Conservation (phyloP, 1,140 invertebrate species). For the Papilio polyxenes region DNA sequence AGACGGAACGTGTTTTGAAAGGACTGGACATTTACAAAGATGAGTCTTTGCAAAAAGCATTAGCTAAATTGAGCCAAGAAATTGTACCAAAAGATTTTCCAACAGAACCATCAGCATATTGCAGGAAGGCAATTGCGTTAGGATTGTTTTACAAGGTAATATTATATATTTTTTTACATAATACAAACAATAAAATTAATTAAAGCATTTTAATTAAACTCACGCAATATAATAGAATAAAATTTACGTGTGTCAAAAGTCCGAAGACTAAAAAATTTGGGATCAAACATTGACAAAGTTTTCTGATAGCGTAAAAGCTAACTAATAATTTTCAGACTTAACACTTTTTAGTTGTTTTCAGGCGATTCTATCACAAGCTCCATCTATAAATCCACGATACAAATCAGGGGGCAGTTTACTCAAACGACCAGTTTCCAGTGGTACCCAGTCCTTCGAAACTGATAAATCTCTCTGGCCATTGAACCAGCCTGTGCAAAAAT, state of each 20-base stretch:
- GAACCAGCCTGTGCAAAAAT: slow-evolving; percentile 88
- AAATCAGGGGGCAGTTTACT: slow-evolving; percentile 81
- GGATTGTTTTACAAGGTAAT: slow-evolving; percentile 85
- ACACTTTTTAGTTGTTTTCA: slow-evolving; percentile 52
- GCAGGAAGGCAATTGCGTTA: slow-evolving; percentile 83
- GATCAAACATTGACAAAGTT: too few species aligned
- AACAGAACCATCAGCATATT: slow-evolving; percentile 85
- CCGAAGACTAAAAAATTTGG: too few species aligned
- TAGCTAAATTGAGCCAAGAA: slow-evolving; percentile 83
- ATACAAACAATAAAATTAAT: too few species aligned
- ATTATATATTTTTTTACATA: background rate
- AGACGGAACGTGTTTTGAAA: slow-evolving; percentile 84
- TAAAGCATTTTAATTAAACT: too few species aligned
- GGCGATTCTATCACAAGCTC: slow-evolving; percentile 80
- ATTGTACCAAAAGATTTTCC: slow-evolving; percentile 83
- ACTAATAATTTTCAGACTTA: background rate
- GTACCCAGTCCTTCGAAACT: slow-evolving; percentile 87
- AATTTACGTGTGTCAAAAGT: too few species aligned
- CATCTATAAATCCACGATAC: slow-evolving; percentile 70
- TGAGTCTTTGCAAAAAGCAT: slow-evolving; percentile 79
- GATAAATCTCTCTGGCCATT: slow-evolving; percentile 89
- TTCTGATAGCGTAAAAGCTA: too few species aligned
- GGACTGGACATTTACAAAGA: slow-evolving; percentile 81
- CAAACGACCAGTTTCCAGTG: slow-evolving; percentile 84
- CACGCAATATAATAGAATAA: too few species aligned